phyloP scores from a whole-genome alignment of 37 sponge, comb jelly and placozoan species.

The Beroe ovata region DNA sequence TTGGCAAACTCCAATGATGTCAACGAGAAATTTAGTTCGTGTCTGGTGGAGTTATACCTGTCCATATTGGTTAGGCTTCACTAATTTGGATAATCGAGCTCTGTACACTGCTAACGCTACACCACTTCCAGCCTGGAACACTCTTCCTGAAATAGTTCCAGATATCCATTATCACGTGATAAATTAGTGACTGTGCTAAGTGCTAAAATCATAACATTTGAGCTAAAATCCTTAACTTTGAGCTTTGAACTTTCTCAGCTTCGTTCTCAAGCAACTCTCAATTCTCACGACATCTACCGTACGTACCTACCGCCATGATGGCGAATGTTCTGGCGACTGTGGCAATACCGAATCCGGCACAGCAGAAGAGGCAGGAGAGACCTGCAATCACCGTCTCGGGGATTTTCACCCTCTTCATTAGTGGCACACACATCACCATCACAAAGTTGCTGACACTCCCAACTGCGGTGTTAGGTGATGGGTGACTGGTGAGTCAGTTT shows the following conservation, averaged over 20 bases:
- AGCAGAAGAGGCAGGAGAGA: conserved; percentile 11
- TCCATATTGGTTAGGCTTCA: conserved; percentile 36
- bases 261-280: too few relatives aligned
- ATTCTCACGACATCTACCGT: too few relatives aligned
- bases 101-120: conserved; percentile 15
- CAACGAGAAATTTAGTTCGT: too few relatives aligned
- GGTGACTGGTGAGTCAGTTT: too few relatives aligned
- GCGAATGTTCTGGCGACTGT: conserved; percentile 17
- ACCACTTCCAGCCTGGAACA: background rate
- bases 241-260: too few relatives aligned
- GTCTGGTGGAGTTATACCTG: too few relatives aligned
- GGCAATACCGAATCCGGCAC: conserved; percentile 6
- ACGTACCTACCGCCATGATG: conserved; percentile 13
- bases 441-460: conserved; percentile 4
- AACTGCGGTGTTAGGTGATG: too few relatives aligned
- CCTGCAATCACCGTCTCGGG: conserved; percentile 18
- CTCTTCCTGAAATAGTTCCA: background rate
- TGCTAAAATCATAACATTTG: too few relatives aligned
- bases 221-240: too few relatives aligned
- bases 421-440: conserved; percentile 2
- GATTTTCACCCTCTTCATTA: conserved; percentile 15
- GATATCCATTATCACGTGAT: too few relatives aligned
- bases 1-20: too few relatives aligned
- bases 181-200: too few relatives aligned
- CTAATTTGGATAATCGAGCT: conserved; percentile 9